phyloP scores from a whole-genome alignment of 2,797 vertebrate genomes.

The Danio aesculapii region DNA sequence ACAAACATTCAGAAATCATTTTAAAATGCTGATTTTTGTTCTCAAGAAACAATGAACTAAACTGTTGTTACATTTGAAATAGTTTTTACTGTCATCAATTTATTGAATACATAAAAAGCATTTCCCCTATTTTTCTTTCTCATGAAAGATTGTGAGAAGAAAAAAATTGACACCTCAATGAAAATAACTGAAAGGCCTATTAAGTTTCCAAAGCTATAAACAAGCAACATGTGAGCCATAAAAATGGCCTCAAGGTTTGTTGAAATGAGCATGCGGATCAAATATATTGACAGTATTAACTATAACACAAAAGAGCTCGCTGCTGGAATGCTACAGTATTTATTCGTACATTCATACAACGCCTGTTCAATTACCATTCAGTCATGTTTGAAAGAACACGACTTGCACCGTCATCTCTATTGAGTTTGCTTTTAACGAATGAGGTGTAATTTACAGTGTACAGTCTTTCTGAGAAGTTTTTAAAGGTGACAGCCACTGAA shows the following conservation, averaged over 20 bases:
- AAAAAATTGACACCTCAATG: too few species aligned
- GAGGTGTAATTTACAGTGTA: constrained; percentile 5
- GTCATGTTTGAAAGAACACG: not conserved
- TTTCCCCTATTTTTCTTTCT: too few species aligned
- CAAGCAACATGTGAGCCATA: not conserved
- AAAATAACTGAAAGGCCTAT: too few species aligned
- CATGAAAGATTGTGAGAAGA: too few species aligned
- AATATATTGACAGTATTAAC: not conserved
- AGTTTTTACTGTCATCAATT: too few species aligned
- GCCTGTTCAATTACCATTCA: not conserved
- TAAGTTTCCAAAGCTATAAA: too few species aligned
- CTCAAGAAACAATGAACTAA: too few species aligned
- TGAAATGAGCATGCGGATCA: not conserved
- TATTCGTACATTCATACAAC: constrained; percentile 3
- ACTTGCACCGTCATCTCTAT: not conserved
- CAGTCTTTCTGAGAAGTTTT: constrained; percentile 5
- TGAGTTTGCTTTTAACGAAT: constrained; percentile 4
- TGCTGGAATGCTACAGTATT: not conserved
- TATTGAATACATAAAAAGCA: too few species aligned
- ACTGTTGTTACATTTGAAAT: too few species aligned
- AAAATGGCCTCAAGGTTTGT: not conserved
- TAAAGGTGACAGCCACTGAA: constrained; percentile 6
- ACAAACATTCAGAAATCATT: too few species aligned
- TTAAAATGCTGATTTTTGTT: too few species aligned
- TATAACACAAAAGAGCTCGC: not conserved